Base-by-base conservation (phyloP, 2,113 vertebrate genomes). In the Parus major region DNA sequence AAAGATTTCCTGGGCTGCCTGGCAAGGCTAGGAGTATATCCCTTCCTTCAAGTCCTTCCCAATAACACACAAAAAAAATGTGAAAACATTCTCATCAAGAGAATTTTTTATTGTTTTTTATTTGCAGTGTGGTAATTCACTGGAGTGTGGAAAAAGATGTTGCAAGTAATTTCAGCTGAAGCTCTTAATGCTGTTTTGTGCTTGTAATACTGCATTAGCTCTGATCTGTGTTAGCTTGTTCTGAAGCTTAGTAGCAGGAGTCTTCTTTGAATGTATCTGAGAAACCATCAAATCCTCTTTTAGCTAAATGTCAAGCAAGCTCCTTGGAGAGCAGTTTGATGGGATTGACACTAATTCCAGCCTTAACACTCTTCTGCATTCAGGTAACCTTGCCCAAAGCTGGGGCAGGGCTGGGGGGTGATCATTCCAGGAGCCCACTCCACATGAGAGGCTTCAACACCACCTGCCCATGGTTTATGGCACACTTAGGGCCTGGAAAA, bases 201-300 rank as follows among this genome's bases (percentile, higher is more conserved):
- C 78, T 76, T 76, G 42, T 68, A 55, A 60, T 75, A 68, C 53
- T 2, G 21, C 73, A 25, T 59, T 71, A 91, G 59, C 50, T 85
- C 49, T 84, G 91, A 39, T 92, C 46, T 53, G 90, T 70, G 63
- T 23, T 82, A 70, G 71, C 70, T 86, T 49, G 56, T 53, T 84
- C 72, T 72, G 80, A 92, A 93, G 82, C 72, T 86, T 61, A 81
- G 50, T 31, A 83, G 65, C 42, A 64, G 78, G 70, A 87, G 41
- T 66, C 44, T 4, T 81, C 68, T 93, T 52, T 60, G 36, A 80
- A 83, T 2, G 1, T 75, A 91, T 75, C 92, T 94, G 75, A 95
- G 90, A 95, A 94, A 60, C 64, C 86, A 87, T 76, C 86, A 77
- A 63, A 78, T 80, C 79, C 36, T 77, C 68, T 81, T 88, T 33